Evolutionary conservation across 2,888 invertebrate genomes (phyloP), one percentile per base, ranked within the genome.

Genomic region (Neoitamus cyanurus): DNA sequence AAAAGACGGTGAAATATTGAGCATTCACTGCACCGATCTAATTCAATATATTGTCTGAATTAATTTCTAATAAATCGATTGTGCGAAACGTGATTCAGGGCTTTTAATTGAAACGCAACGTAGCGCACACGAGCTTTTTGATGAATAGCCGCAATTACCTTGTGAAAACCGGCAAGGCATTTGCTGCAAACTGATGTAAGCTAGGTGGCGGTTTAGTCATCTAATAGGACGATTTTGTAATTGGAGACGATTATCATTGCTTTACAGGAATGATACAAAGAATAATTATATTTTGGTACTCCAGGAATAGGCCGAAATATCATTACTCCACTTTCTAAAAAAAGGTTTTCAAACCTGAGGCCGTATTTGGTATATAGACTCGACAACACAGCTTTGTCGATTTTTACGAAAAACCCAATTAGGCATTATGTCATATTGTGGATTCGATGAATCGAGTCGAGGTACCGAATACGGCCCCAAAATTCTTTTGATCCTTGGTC

Each of bases 1-100:
- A 34, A 36, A 15, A 20, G 25, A 75, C 75, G 75, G 75, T 34
- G 42, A 75, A 75, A 37, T 42, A 75, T 75, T 75, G 42, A 25
- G 34, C 75, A 13, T 28, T 75, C 36, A 20, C 36, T 58, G 15
- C 58, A 58, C 20, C 25, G 58, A 58, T 58, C 58, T 58, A 58
- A 58, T 58, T 58, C 58, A 58, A 58, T 58, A 58, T 58, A 58
- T 20, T 58, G 15, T 58, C 42, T 58, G 58, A 58, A 20, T 58
- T 58, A 58, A 58, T 58, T 58, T 58, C 58, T 58, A 58, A 58
- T 58, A 58, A 58, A 58, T 58, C 58, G 58, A 58, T 58, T 58
- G 20, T 11, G 58, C 9, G 25, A 7, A 58, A 58, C 58, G 58
- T 58, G 58, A 58, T 58, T 58, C 58, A 58, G 58, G 58, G 58